A percentile compares a stretch with the other conserved stretches of the same genome.
phyloP scores from a whole-genome alignment of 2,797 vertebrate species.

The Esox masquinongy region DNA sequence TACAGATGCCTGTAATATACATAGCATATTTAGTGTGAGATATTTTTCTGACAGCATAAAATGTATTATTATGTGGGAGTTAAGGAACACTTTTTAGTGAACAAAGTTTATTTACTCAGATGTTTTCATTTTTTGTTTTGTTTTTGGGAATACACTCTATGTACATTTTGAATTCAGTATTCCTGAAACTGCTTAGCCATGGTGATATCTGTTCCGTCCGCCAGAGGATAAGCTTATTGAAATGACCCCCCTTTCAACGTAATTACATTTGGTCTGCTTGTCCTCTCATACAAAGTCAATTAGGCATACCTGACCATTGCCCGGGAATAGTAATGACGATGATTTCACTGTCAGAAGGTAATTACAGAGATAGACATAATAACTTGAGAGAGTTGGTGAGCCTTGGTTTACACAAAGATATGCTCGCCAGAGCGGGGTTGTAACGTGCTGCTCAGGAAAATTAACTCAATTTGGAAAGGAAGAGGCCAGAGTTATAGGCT shows the following conservation, averaged over 20 bases:
- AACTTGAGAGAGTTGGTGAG: background rate
- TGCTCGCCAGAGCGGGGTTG: background rate
- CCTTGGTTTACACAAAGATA: background rate
- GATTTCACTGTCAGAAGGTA: background rate
- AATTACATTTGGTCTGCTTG: background rate
- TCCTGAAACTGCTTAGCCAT: background rate
- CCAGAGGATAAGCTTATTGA: conserved; percentile 2
- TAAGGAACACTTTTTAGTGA: background rate
- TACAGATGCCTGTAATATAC: background rate
- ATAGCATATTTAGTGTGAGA: background rate
- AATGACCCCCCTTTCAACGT: background rate
- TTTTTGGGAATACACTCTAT: background rate
- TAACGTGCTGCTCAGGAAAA: background rate
- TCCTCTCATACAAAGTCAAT: conserved; percentile 7
- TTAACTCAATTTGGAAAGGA: conserved; percentile 9
- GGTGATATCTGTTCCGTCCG: background rate
- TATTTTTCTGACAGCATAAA: background rate
- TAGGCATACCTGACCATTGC: conserved; percentile 11
- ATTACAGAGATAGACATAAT: background rate
- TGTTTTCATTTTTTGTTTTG: background rate
- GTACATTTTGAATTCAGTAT: background rate
- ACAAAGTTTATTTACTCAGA: background rate
- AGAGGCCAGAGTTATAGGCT: conserved; percentile 1
- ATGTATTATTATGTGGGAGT: background rate
- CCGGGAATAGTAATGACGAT: background rate